Conservation (phyloP, 1,140 invertebrate genomes). For the Platorchestia sp. region DNA sequence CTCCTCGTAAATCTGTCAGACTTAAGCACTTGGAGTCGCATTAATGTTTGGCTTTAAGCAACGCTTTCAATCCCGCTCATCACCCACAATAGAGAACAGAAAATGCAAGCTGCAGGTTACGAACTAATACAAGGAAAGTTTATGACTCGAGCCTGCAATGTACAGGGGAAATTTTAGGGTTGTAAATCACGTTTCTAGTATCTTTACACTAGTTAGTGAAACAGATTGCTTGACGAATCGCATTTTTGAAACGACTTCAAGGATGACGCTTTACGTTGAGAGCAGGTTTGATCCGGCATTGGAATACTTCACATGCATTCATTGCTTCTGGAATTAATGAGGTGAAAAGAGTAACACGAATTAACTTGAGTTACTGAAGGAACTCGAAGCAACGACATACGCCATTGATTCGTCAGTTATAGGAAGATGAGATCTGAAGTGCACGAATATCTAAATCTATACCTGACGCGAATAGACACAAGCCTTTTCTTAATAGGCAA, state of each 20-base stretch:
- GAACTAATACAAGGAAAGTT: not conserved
- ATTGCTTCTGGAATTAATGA: not conserved
- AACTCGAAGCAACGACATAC: not conserved
- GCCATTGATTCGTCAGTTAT: not conserved
- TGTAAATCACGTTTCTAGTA: not conserved
- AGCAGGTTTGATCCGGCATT: not conserved
- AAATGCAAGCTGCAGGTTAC: not conserved
- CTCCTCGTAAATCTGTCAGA: not conserved
- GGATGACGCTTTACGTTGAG: not conserved
- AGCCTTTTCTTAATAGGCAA: too few species aligned
- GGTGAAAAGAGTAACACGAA: not conserved
- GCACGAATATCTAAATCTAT: not conserved
- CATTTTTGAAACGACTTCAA: not conserved
- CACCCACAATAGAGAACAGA: constrained; percentile 4
- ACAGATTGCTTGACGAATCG: not conserved
- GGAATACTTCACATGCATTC: too few species aligned
- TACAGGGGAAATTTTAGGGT: not conserved
- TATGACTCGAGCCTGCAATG: not conserved
- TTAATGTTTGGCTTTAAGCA: constrained; percentile 7
- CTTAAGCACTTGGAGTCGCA: not conserved
- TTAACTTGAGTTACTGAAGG: not conserved
- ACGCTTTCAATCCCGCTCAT: constrained; percentile 39
- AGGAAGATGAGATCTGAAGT: not conserved
- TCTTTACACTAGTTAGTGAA: not conserved
- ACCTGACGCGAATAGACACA: not conserved